These are phyloP conservation scores for Ectobius pallidus DNA, from an alignment of 2,888 invertebrate species.

Conservation along the genomic window DNA sequence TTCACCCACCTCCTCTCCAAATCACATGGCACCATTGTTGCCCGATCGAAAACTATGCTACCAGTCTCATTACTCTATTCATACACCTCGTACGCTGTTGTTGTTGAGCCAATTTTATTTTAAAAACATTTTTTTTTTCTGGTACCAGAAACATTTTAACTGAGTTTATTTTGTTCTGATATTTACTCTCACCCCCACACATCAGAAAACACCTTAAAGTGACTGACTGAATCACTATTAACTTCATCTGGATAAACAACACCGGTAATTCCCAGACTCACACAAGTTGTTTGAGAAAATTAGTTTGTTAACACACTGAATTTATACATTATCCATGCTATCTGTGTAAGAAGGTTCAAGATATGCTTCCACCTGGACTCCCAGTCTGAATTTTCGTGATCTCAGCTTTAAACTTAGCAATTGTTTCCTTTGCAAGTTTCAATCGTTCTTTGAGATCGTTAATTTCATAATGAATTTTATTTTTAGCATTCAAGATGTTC, in stretches of 20 bases:
- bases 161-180: too few relatives aligned
- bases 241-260: too few relatives aligned
- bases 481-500: conserved; percentile 77
- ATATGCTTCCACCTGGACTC: background rate
- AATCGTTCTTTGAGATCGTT: conserved; percentile 82
- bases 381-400: conserved; percentile 58
- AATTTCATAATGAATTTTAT: conserved; percentile 82
- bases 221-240: too few relatives aligned
- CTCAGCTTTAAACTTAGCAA: conserved; percentile 80
- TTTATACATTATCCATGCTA: too few relatives aligned
- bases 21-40: background rate
- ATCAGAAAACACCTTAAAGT: too few relatives aligned
- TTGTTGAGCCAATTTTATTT: too few relatives aligned
- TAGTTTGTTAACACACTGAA: too few relatives aligned
- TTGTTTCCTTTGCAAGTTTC: conserved; percentile 84
- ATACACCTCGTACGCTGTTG: background rate
- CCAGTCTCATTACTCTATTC: background rate
- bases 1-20: background rate
- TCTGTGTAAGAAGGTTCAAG: background rate
- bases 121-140: too few relatives aligned
- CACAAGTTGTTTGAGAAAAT: too few relatives aligned
- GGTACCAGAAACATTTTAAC: too few relatives aligned
- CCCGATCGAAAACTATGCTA: background rate
- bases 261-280: too few relatives aligned
- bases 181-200: too few relatives aligned